Evolutionary conservation across 2,797 vertebrate species (phyloP).

Genomic region (Syndactyla subalaris): DNA sequence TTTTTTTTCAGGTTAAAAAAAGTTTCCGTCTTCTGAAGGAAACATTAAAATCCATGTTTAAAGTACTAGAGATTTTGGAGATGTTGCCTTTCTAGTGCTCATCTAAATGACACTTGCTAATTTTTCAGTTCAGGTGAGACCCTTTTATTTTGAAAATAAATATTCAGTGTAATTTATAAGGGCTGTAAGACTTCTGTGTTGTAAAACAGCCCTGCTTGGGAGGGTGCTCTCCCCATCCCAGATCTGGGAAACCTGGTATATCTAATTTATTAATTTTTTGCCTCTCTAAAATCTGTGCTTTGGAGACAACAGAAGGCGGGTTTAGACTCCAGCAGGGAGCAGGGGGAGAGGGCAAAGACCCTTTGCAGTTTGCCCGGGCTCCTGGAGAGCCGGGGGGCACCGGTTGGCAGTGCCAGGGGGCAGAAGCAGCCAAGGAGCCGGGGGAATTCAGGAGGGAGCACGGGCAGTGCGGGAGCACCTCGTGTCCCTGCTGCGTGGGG

Average conservation of each 20-base stretch:
- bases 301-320: not conserved
- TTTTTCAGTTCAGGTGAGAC: not conserved
- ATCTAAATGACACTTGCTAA: not conserved
- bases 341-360: not conserved
- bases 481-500: accelerated
- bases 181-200: accelerated
- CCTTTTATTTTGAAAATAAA: not conserved
- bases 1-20: not conserved
- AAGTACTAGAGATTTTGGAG: not conserved
- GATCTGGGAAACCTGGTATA: not conserved
- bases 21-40: not conserved
- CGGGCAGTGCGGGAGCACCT: not conserved
- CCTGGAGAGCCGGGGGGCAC: not conserved
- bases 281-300: accelerated
- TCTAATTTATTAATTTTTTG: accelerated
- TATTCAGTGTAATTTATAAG: accelerated
- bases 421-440: not conserved
- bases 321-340: not conserved
- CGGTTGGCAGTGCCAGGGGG: not conserved
- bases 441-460: not conserved
- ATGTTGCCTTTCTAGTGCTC: accelerated
- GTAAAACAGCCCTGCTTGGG: not conserved
- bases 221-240: not conserved
- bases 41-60: accelerated
- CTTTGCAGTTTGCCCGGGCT: not conserved